Evolutionary conservation across 1,140 invertebrate species (phyloP).

Genomic region (Diabrotica undecimpunctata): DNA sequence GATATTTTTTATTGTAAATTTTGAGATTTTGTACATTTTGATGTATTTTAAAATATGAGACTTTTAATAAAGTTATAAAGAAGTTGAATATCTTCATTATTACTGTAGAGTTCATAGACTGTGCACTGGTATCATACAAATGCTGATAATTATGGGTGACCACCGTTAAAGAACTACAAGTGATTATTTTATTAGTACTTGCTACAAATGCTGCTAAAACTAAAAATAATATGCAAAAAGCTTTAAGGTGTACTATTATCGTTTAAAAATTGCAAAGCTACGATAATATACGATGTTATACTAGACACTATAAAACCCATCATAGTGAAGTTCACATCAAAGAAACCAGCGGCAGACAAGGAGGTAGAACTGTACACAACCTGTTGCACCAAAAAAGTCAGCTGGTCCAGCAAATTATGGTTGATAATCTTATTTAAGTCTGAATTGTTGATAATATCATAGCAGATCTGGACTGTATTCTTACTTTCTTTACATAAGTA

Average conservation of each 20-base stretch:
- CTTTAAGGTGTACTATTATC: neutral
- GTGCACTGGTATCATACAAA: too few species aligned
- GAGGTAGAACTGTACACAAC: neutral
- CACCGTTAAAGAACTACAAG: too few species aligned
- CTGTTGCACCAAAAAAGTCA: neutral
- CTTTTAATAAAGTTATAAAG: too few species aligned
- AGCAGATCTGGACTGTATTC: conserved; percentile 7
- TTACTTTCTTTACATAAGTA: neutral
- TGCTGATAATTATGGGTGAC: too few species aligned
- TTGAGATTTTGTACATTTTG: too few species aligned
- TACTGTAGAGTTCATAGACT: too few species aligned
- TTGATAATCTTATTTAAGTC: neutral
- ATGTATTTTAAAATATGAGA: too few species aligned
- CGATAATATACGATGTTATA: conserved; percentile 13
- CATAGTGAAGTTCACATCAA: conserved; percentile 1
- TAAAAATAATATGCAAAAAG: too few species aligned
- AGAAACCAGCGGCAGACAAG: conserved; percentile 9
- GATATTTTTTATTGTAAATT: too few species aligned
- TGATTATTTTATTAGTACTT: too few species aligned
- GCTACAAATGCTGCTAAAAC: too few species aligned
- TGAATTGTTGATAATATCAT: neutral
- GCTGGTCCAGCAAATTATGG: neutral
- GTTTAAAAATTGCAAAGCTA: neutral
- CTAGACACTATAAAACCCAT: conserved; percentile 9
- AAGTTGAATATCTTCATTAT: too few species aligned